phyloP scores from a whole-genome alignment of 2,113 vertebrate genomes.

The Pollachius pollachius region DNA sequence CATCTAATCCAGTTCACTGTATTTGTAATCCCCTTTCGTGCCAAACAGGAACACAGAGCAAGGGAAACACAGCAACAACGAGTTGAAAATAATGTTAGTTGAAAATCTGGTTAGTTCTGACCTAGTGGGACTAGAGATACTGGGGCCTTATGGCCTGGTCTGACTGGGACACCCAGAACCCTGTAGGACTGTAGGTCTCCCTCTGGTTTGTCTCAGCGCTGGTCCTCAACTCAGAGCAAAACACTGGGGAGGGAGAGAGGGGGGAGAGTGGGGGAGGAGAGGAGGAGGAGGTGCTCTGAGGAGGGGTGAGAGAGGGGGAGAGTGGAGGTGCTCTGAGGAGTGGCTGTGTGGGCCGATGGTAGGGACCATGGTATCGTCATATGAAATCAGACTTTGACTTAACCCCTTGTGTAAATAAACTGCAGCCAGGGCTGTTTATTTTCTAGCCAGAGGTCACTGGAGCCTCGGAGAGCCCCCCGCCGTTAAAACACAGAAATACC shows the following conservation, averaged over 20 bases:
- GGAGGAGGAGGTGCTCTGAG: background rate
- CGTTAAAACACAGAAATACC: constrained; percentile 53
- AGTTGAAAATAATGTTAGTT: too few species aligned
- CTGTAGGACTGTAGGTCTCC: too few species aligned
- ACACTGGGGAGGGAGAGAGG: constrained; percentile 16
- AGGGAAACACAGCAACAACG: too few species aligned
- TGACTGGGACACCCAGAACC: too few species aligned
- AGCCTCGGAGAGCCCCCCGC: constrained; percentile 42
- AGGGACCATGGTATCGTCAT: constrained; percentile 51
- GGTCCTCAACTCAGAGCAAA: background rate
- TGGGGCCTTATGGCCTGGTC: too few species aligned
- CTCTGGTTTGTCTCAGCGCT: background rate
- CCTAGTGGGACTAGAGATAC: too few species aligned
- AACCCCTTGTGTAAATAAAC: constrained; percentile 70
- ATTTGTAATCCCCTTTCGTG: too few species aligned
- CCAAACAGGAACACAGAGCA: too few species aligned
- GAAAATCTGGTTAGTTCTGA: too few species aligned
- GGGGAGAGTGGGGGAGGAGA: constrained; percentile 9
- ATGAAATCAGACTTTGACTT: constrained; percentile 64
- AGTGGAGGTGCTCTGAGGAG: background rate
- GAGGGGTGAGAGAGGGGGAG: constrained; percentile 1
- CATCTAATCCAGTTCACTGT: too few species aligned
- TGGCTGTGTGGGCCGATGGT: background rate
- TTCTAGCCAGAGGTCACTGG: constrained; percentile 61
- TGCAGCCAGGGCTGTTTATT: constrained; percentile 65